Percentiles rank a stretch among this genome's conserved stretches.
Evolutionary conservation across 2,113 vertebrate species (phyloP).

Genomic region (Lepisosteus osseus): DNA sequence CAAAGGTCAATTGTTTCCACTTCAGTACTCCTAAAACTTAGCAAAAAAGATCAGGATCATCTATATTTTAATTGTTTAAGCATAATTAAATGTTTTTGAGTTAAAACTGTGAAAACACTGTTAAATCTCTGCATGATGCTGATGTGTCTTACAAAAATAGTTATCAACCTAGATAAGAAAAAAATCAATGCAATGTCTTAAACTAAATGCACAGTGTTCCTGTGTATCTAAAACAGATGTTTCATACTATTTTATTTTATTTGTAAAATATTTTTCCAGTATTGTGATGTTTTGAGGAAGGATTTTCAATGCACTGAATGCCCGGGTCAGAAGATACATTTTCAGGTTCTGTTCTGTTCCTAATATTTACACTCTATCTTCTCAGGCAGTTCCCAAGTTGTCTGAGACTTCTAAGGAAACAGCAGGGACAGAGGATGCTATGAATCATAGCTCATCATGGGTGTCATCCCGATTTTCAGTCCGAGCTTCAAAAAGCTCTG

Average conservation of each 20-base stretch:
- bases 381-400: conserved; percentile 22
- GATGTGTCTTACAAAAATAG: not conserved
- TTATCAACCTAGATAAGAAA: not conserved
- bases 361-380: not conserved
- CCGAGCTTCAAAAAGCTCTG: conserved; percentile 29
- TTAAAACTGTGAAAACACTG: not conserved
- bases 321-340: too few relatives aligned
- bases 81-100: not conserved
- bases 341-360: too few relatives aligned
- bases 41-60: too few relatives aligned
- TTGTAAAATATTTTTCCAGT: too few relatives aligned
- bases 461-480: conserved; percentile 24
- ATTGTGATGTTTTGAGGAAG: too few relatives aligned
- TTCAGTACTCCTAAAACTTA: too few relatives aligned
- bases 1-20: too few relatives aligned
- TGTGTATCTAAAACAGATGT: not conserved
- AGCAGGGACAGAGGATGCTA: conserved; percentile 33
- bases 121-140: not conserved
- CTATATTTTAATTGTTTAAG: not conserved
- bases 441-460: conserved; percentile 38
- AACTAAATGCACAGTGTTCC: not conserved
- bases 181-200: not conserved
- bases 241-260: too few relatives aligned
- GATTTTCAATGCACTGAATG: too few relatives aligned
- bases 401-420: conserved; percentile 27